These are phyloP conservation scores for Cathartes aura DNA, from an alignment of 2,113 vertebrate species.

Conservation along the genomic window DNA sequence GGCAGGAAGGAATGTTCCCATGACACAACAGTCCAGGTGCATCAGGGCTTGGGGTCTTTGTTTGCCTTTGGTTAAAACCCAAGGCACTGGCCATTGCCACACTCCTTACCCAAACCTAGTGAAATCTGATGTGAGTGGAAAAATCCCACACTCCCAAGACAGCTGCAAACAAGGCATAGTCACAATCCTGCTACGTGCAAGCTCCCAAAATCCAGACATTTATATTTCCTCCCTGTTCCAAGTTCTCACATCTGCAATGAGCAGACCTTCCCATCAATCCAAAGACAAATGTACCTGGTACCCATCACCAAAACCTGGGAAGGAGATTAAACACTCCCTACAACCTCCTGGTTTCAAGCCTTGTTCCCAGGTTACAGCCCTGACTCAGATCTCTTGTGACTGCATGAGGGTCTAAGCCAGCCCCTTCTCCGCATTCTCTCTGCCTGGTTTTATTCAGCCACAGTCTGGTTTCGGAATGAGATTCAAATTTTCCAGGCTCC, in stretches of 20 bases:
- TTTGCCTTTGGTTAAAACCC: background rate
- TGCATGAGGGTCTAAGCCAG: background rate
- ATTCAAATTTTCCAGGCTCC: background rate
- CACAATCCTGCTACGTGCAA: fast-evolving
- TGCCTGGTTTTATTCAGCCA: background rate
- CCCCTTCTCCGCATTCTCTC: background rate
- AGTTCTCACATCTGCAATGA: background rate
- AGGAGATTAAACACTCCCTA: background rate
- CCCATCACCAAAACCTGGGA: background rate
- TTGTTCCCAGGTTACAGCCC: background rate
- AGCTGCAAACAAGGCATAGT: background rate
- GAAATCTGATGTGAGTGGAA: background rate
- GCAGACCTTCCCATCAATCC: background rate
- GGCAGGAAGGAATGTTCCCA: background rate
- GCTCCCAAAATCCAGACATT: background rate
- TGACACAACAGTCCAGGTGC: background rate
- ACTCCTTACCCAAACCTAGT: background rate
- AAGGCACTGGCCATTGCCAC: background rate
- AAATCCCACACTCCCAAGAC: fast-evolving
- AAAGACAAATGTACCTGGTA: fast-evolving
- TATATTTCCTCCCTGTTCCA: fast-evolving
- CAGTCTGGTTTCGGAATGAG: fast-evolving
- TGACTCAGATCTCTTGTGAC: background rate
- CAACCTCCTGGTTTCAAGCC: background rate
- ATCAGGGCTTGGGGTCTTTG: background rate